Percentiles rank a stretch among this genome's conserved stretches.
phyloP scores from a whole-genome alignment of 2,113 vertebrate genomes.

The Sinocyclocheilus rhinocerous region DNA sequence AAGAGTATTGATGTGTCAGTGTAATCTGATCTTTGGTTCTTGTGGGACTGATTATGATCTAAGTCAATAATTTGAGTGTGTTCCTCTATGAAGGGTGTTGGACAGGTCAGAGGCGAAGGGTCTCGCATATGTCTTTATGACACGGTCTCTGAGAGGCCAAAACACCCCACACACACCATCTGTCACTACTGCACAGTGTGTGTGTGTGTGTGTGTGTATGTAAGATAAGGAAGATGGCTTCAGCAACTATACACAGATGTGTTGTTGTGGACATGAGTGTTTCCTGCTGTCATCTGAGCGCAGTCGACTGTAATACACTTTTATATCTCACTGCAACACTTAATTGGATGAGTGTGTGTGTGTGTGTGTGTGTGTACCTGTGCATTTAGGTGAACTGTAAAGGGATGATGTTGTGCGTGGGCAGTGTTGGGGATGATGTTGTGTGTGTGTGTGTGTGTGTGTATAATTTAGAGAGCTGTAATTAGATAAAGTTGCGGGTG shows the following conservation, averaged over 20 bases:
- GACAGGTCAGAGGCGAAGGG: conserved; percentile 7
- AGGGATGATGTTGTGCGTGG: not conserved
- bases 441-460: conserved; percentile 20
- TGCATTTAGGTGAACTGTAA: not conserved
- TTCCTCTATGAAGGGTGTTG: not conserved
- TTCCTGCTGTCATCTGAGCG: not conserved
- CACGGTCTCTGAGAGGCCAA: not conserved
- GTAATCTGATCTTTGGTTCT: not conserved
- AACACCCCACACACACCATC: conserved; percentile 25
- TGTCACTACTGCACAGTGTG: conserved; percentile 25
- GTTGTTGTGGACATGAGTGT: not conserved
- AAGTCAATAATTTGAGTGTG: not conserved
- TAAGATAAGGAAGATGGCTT: not conserved
- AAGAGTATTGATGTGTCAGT: not conserved
- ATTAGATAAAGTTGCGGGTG: not conserved
- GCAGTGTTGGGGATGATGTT: not conserved
- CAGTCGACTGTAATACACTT: not conserved
- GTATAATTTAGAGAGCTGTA: conserved; percentile 9
- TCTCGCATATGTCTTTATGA: conserved; percentile 14
- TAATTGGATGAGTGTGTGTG: conserved; percentile 9
- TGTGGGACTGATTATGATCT: not conserved
- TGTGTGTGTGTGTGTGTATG: conserved; percentile 21
- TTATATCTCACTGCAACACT: no score
- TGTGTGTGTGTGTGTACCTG: conserved; percentile 17
- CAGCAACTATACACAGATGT: not conserved